Evolutionary conservation across 2,888 invertebrate genomes (phyloP), one percentile per base, ranked within the genome.

Genomic region (Diabrotica balteata): DNA sequence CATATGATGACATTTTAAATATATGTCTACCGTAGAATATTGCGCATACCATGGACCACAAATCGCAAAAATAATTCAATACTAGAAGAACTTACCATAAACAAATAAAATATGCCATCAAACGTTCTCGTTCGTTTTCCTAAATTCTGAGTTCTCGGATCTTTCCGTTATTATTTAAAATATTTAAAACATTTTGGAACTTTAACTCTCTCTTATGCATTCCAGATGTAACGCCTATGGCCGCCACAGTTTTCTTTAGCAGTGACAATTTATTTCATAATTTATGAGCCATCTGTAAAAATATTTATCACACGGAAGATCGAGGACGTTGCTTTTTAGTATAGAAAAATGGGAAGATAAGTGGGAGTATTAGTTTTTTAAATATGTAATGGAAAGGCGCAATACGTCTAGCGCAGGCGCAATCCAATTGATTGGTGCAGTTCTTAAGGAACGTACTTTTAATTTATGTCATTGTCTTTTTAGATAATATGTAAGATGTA

Each of bases 381-480:
- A 53, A 53, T 53, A 53, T 32, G 10, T 9, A 8, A 47, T 47
- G 10, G 3, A 7, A 47, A 47, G 10, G 47, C 47, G 47, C 47
- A 47, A 32, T n/a, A 17, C 17, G 8, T 58, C 3, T 45, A 17
- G 58, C 58, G 58, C 58, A 58, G 46, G 58, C 46, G 58, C 7
- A 47, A 58, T 45, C 17, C 11, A 58, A 58, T 58, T 58, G 58
- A 58, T 58, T 58, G 58, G 46, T 57, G 57, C 57, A 43, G 57
- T 42, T 22, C 9, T 32, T 32, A 32, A 32, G 32, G 32, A 32
- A 4, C 32, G 5, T 32, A 0, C 32, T 32, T 32, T 32, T 32
- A 32, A 42, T 54, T 32, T 54, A 4, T 11, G 10, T 32, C 47
- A 10, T 47, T 47, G 8, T 47, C 47, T 10, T 47, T 32, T 32